Conservation (phyloP, 1,140 invertebrate genomes). For the Temnothorax curvispinosus region DNA sequence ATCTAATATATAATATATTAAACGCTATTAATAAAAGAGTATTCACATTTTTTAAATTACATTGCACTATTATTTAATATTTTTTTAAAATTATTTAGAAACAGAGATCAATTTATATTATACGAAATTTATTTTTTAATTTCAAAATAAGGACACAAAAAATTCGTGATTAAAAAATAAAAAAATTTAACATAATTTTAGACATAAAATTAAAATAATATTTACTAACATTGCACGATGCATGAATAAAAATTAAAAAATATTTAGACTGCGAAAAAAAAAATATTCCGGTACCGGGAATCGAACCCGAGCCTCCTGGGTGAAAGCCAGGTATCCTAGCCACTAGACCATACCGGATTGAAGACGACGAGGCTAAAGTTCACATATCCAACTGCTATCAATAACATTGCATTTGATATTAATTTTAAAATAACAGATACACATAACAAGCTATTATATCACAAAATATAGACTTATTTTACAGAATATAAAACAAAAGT, state of each 20-base stretch:
- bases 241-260: background rate
- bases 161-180: background rate
- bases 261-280: conserved; percentile 41
- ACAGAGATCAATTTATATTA: background rate
- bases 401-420: too few relatives aligned
- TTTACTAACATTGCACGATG: background rate
- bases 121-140: background rate
- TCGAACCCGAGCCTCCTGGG: conserved; percentile 70
- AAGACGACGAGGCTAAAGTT: background rate
- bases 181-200: background rate
- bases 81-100: conserved; percentile 14
- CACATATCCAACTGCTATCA: background rate
- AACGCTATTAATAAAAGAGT: background rate
- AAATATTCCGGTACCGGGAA: conserved; percentile 77
- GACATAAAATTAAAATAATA: background rate
- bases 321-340: conserved; percentile 56
- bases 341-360: conserved; percentile 71
- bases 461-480: background rate
- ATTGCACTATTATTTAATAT: background rate
- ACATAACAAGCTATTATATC: background rate
- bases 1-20: background rate
- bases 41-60: background rate
- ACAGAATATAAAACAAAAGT: background rate
- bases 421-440: background rate
- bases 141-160: background rate